Evolutionary conservation across 2,113 vertebrate species (phyloP), one percentile per base, ranked within the genome.

Genomic region (Tauraco erythrolophus): DNA sequence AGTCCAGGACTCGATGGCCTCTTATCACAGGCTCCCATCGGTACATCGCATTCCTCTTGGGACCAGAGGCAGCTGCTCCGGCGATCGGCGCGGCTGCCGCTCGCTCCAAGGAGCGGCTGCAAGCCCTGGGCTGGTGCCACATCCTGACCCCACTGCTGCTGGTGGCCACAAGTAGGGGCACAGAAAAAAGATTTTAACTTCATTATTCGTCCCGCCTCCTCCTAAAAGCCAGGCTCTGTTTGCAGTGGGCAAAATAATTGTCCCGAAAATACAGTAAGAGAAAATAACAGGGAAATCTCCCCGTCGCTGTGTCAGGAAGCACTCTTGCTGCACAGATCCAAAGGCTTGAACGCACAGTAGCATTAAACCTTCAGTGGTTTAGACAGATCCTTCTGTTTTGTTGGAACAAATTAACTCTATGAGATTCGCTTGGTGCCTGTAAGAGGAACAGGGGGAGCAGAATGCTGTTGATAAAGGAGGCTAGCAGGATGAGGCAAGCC

Each of bases 11-110:
- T 96, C 23, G 37, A 83, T 82, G 89, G 94, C 81, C 84, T 94
- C 91, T 96, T 97, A 97, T 97, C 97, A 74, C 61, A 91, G 81
- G 37, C 84, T 97, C 58, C 54, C 96, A 97, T 97, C 97, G 79
- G 97, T 91, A 96, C 97, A 97, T 83, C 89, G 75, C 93, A 97
- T 96, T 97, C 96, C 84, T 75, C 81, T 76, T 78, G 7, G 91
- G 76, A 91, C 80, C 91, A 94, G 80, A 96, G 95, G 46, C 96
- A 97, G 95, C 84, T 97, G 97, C 92, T 97, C 53, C 80, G 89
- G 89, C 87, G 69, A 72, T 61, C 60, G 12, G 62, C 85, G 61
- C 39, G 1, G 56, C 92, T 83, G 84, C 79, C 84, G 93, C 72
- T 48, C 21, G 64, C 60, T 92, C 19, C 3, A 87, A 72, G 61